These are phyloP conservation scores for Notoglanidium macrostoma DNA, from an alignment of 2,797 vertebrate species.

Conservation along the genomic window DNA sequence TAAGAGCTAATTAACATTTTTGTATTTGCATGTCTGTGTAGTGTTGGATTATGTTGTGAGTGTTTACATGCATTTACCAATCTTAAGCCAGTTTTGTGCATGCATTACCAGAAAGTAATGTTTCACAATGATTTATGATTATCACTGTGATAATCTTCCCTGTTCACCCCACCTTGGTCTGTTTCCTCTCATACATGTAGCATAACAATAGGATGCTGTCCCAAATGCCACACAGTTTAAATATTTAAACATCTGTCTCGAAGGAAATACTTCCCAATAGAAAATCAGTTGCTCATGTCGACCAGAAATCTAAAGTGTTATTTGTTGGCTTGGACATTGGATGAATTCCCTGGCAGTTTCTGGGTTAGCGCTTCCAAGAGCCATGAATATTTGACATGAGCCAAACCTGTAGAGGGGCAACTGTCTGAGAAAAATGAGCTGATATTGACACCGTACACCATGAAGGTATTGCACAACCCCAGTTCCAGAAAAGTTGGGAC, in stretches of 20 bases:
- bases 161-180: background rate
- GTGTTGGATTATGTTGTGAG: background rate
- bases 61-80: background rate
- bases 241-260: constrained; percentile 42
- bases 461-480: no score
- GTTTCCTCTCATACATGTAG: background rate
- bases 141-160: background rate
- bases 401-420: constrained; percentile 31
- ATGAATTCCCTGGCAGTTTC: constrained; percentile 14
- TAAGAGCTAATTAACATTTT: background rate
- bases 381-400: constrained; percentile 21
- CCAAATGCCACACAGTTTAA: constrained; percentile 7
- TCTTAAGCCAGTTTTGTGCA: background rate
- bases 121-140: background rate
- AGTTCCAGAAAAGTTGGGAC: no score
- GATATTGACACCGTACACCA: constrained; percentile 22
- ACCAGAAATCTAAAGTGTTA: constrained; percentile 32
- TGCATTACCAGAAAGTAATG: background rate
- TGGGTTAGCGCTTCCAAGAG: constrained; percentile 30
- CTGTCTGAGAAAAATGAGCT: constrained; percentile 15
- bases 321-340: background rate
- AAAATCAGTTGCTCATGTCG: constrained; percentile 23
- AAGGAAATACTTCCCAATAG: constrained; percentile 15
- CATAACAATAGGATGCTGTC: constrained; percentile 10
- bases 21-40: background rate